These are phyloP conservation scores for Alentia gelatinosa DNA, from an alignment of 2,888 invertebrate species.

Conservation along the genomic window DNA sequence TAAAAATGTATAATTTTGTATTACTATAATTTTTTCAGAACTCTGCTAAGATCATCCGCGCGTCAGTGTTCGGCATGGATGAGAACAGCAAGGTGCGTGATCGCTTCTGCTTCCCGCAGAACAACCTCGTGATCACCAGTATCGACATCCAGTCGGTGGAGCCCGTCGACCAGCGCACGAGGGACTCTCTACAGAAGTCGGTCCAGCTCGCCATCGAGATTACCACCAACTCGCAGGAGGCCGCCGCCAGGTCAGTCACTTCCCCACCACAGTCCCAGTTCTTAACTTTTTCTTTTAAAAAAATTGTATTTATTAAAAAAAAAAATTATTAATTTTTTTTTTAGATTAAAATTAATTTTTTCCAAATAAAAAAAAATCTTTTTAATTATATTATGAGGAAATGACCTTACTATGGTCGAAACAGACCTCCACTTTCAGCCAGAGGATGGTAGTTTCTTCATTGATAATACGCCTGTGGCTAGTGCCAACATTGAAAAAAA, in stretches of 20 bases:
- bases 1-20: neutral
- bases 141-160: conserved; percentile 83
- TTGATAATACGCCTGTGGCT: no score
- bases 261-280: no score
- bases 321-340: neutral
- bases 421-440: no score
- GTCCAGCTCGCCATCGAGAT: conserved; percentile 83
- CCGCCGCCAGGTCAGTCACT: conserved; percentile 80
- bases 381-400: no score
- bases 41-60: conserved; percentile 82
- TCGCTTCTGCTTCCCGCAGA: conserved; percentile 81
- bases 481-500: no score
- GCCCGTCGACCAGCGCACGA: conserved; percentile 82
- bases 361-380: neutral
- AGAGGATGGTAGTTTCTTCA: no score
- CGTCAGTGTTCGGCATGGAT: conserved; percentile 82
- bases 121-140: conserved; percentile 81
- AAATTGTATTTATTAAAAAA: neutral
- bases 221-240: conserved; percentile 83
- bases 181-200: conserved; percentile 82
- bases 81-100: conserved; percentile 80
- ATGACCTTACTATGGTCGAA: no score
- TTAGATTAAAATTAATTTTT: no score
- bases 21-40: conserved; percentile 73
- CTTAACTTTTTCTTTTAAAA: neutral